These are phyloP conservation scores for Batillaria attramentaria DNA, from an alignment of 1,140 invertebrate genomes.

Conservation along the genomic window DNA sequence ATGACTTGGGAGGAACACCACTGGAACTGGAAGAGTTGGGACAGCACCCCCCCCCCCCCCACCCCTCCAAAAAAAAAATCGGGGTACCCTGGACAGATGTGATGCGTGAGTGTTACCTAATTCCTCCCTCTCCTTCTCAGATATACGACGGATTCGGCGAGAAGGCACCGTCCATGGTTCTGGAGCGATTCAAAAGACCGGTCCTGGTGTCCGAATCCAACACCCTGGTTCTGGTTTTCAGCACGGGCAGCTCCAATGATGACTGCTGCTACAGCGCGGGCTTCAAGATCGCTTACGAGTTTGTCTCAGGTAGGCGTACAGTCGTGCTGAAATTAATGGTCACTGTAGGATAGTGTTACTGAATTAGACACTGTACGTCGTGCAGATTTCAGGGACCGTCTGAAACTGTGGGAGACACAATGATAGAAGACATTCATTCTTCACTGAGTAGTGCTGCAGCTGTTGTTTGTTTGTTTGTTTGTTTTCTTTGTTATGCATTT, in stretches of 20 bases:
- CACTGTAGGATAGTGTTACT: no score
- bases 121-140: slow-evolving; percentile 46
- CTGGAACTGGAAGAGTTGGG: no score
- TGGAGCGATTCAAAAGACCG: slow-evolving; percentile 51
- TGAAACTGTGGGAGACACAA: not conserved
- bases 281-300: slow-evolving; percentile 61
- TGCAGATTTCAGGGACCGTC: not conserved
- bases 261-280: slow-evolving; percentile 60
- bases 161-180: slow-evolving; percentile 47
- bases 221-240: slow-evolving; percentile 60
- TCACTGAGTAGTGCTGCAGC: no score
- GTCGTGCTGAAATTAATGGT: no score
- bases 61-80: no score
- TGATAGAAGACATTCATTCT: not conserved
- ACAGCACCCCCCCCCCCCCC: no score
- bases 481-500: no score
- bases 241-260: slow-evolving; percentile 48
- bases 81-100: no score
- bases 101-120: no score
- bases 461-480: no score
- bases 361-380: not conserved
- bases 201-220: slow-evolving; percentile 60
- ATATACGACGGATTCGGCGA: slow-evolving; percentile 61
- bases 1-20: no score
- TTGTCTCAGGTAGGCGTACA: slow-evolving; percentile 64